A percentile compares a stretch with the other conserved stretches of the same genome.
Evolutionary conservation across 2,888 invertebrate genomes (phyloP).

Genomic region (Polyommatus icarus): DNA sequence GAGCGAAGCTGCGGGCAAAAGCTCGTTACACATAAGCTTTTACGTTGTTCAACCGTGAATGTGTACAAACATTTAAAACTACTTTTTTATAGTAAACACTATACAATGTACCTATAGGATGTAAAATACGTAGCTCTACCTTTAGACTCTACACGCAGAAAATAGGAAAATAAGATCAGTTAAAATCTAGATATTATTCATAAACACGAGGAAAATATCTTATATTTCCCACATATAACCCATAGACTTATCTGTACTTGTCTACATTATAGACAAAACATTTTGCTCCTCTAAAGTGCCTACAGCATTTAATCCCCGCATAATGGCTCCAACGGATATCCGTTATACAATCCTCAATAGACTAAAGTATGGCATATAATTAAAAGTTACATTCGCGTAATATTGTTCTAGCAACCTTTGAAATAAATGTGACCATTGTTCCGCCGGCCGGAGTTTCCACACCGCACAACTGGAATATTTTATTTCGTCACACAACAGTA

Average conservation of each 20-base stretch:
- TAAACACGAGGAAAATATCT: no score
- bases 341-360: constrained; percentile 25
- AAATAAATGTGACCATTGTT: constrained; percentile 56
- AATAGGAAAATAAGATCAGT: background rate
- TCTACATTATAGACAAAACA: background rate
- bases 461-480: constrained; percentile 45
- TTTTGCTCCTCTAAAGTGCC: background rate
- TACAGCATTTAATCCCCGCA: constrained; percentile 17
- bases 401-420: constrained; percentile 59
- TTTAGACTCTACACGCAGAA: background rate
- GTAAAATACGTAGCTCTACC: background rate
- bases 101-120: no score
- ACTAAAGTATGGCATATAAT: constrained; percentile 42
- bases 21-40: no score
- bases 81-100: no score
- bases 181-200: no score
- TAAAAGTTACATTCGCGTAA: constrained; percentile 45
- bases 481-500: constrained; percentile 68
- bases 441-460: constrained; percentile 63
- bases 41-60: no score
- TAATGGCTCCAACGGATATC: constrained; percentile 25
- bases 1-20: no score
- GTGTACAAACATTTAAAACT: no score
- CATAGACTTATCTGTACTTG: background rate
- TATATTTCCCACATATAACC: background rate